Evolutionary conservation across 2,113 vertebrate genomes (phyloP), one percentile per base, ranked within the genome.

Genomic region (Varanus salvator): DNA sequence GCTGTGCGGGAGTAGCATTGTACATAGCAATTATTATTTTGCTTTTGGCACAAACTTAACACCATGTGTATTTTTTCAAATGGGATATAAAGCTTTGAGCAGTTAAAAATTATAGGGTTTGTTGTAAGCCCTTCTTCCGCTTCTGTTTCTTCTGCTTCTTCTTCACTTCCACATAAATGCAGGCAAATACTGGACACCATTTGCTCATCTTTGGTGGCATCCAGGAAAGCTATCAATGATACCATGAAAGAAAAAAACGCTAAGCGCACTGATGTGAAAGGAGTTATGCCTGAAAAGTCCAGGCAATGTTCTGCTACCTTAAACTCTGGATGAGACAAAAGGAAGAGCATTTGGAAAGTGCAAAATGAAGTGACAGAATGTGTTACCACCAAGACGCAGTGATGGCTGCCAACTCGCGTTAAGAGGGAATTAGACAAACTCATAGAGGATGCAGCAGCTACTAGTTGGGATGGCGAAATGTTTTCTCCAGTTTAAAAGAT

Each of bases 51-150:
- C 87, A 82, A 85, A 90, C 72, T 76, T 92, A 87, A 90, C 23
- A 92, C 14, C 19, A n/a, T 87, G 90, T 91, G 74, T 57, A 84
- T 92, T 90, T 91, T 93, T 21, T 17, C 86, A 34, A 89, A 91
- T 88, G 89, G 29, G 29, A 72, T 75, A 34, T 88, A 91, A 94
- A 95, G 85, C 80, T 93, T 85, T 89, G 78, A 89, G 66, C 80
- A 76, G 89, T 91, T 93, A 85, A 90, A 92, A 95, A 90, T 93
- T 90, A 83, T 29, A 86, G 29, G 78, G 38, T 92, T 96, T 90
- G 31, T 29, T 84, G 44, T 84, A 80, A 94, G 64, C n/a, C 31
- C 34, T 93, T 86, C 21, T 11, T 25, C 50, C 3, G 4, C 84
- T 11, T 54, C 38, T 44, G 38, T n/a, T n/a, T n/a, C 38, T 44